Base-by-base conservation (phyloP, 2,113 vertebrate genomes). In the Paratilapia polleni region DNA sequence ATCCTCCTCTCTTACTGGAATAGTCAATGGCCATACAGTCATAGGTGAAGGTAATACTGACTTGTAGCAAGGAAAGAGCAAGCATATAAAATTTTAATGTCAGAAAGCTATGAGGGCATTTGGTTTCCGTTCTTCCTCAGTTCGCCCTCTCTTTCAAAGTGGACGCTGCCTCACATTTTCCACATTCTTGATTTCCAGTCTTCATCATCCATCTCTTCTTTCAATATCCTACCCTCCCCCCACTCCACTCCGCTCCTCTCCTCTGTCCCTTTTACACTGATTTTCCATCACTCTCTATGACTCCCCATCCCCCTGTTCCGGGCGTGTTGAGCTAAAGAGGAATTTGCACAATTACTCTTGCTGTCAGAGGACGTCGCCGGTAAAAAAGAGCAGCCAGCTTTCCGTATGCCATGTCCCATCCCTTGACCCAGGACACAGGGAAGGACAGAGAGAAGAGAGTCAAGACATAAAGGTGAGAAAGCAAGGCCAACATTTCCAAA, bases 331-430 rank as follows among this genome's bases (percentile, higher is more conserved):
- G 79, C 80, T 83, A 60, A n/a, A 83, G 52, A 86, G 76, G 52
- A 81, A 89, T 91, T 89, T 82, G 75, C 80, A 85, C 82, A 38
- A 90, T 93, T 89, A 89, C 85, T 91, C 88, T 79, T 82, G 54
- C 86, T 91, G 91, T 93, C 93, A 89, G 79, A 80, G 15, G 66
- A 89, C 6, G 81, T 15, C n/a, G 66, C 77, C 78, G 28, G 63
- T 82, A 78, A 93, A 88, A 88, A 74, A 49, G 24, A 78, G 79
- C 61, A 63, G 66, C 76, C 41, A 3, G 43, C 52, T 75, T 57
- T 62, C 74, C 38, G 5, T 74, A 36, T 60, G 73, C 14, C 47
- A 8, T 15, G 36, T 88, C 49, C 4, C 31, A 47, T 34, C 74
- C 22, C 49, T 59, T 83, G 73, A 85, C 57, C 19, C 3, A 6